Evolutionary conservation across 2,888 invertebrate species (phyloP), one percentile per base, ranked within the genome.

Genomic region (Abrostola triplasia): DNA sequence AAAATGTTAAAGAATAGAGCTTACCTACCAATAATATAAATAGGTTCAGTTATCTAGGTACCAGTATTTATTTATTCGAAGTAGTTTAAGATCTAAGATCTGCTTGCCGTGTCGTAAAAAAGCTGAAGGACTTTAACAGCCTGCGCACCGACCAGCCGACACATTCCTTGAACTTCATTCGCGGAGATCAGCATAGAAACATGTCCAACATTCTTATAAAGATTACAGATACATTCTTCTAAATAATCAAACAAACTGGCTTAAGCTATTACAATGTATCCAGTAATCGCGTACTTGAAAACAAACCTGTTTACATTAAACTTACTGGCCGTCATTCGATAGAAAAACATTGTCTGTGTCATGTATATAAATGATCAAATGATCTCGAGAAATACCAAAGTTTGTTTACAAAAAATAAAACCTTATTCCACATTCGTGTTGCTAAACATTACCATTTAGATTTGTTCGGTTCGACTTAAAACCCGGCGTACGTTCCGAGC

Each of bases 391-490:
- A 75, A 73, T 70, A 77, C 65, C 75, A 40, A 76, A 66, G 73
- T 68, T 64, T 70, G 73, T 70, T 79, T 76, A 73, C 63, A 79
- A 77, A 78, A 69, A 76, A 72, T 52, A 70, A 70, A 78, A 66
- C 72, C 72, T 73, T 73, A 78, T 78, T 76, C 76, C 44, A 78
- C 76, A 78, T 76, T 76, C 60, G 56, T 66, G 67, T 70, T 73
- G 70, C 70, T 77, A 70, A 77, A 79, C 76, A 79, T 79, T 79
- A 62, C 64, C 73, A 79, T 77, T 73, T 79, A 67, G 67, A 73
- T 73, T 67, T 76, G 67, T 64, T 66, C 40, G 42, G 8, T 36
- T 77, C 81, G 51, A 70, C 64, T 84, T 79, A 69, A 67, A 71
- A 84, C 73, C 57, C 83, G 48, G 12, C 52, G 44, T 69, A 79